Base-by-base conservation (phyloP, 2,797 vertebrate genomes). In the Sebastolobus alascanus region DNA sequence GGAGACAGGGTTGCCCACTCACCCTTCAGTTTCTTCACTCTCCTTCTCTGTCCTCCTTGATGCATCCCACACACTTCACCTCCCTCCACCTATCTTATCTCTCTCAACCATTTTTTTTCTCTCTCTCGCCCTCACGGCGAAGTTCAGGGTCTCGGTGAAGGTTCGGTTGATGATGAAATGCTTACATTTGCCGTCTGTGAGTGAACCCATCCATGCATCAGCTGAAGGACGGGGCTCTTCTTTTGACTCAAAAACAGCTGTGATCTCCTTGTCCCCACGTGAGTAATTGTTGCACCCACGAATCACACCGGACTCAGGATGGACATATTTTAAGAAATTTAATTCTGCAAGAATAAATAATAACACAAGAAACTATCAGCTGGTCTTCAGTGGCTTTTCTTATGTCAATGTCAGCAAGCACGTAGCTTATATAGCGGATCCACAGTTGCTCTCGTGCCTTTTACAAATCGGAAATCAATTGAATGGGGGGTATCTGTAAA, bases 101-200 rank as follows among this genome's bases (percentile, higher is more conserved):
- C 35, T 66, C 52, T 60, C 56, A 31, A 59, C 16, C 67, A 9
- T 63, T 69, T 46, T 1, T 66, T 52, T 66, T 54, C 5, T n/a
- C 29, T 80, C 38, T 70, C 55, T 54, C 67, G 65, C 59, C 20
- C 50, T 77, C 59, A 25, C 58, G 20, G 73, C 3, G 4, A 73
- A 68, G 88, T 89, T 89, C 87, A 87, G 81, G 86, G 89, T 77
- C 89, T 75, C 29, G 22, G 74, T 85, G 84, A 92, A 89, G 82
- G 76, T 84, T 80, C 10, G 8, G 59, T 73, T 89, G 81, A 79
- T 89, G 87, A 90, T 84, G 65, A 73, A 83, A 88, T 27, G 33
- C 64, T 79, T 54, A 43, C 70, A 85, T 76, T 75, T 33, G 40
- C 66, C 75, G 81, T 73, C 60, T 8, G 55, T 77, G 80, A 85